phyloP scores from a whole-genome alignment of 2,797 vertebrate genomes.

The Decapterus maruadsi region DNA sequence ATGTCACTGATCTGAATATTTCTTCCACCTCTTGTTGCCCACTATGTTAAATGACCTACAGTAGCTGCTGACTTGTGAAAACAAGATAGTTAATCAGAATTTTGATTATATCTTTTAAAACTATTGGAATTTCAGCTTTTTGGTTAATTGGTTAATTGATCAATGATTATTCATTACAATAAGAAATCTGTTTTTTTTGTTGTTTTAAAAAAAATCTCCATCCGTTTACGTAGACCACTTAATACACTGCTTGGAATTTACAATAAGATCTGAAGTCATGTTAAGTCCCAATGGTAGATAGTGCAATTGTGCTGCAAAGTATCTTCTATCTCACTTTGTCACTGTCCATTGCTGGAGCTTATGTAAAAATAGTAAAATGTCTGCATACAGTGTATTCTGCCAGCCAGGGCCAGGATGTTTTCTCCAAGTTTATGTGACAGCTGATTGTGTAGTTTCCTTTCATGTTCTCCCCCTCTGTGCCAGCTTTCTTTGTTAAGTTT shows the following conservation, averaged over 20 bases:
- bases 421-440: conserved; percentile 78
- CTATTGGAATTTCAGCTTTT: not conserved
- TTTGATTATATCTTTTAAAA: not conserved
- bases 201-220: too few relatives aligned
- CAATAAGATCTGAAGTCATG: not conserved
- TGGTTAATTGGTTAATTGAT: too few relatives aligned
- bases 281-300: not conserved
- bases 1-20: not conserved
- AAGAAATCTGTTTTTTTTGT: not conserved
- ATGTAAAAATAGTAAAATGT: conserved; percentile 58
- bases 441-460: conserved; percentile 78
- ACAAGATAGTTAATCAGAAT: not conserved
- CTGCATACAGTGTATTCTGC: conserved; percentile 48
- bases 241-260: not conserved
- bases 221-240: not conserved
- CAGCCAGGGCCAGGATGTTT: conserved; percentile 70
- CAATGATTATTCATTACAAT: not conserved
- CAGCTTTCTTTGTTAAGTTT: conserved; percentile 82
- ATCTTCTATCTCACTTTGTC: not conserved
- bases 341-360: conserved; percentile 29
- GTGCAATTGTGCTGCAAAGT: not conserved
- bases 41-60: not conserved
- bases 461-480: conserved; percentile 76
- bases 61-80: not conserved
- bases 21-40: not conserved